Percentiles rank a stretch among this genome's conserved stretches.
Conservation (phyloP, 2,797 vertebrate species). For the Galaxias olidus region DNA sequence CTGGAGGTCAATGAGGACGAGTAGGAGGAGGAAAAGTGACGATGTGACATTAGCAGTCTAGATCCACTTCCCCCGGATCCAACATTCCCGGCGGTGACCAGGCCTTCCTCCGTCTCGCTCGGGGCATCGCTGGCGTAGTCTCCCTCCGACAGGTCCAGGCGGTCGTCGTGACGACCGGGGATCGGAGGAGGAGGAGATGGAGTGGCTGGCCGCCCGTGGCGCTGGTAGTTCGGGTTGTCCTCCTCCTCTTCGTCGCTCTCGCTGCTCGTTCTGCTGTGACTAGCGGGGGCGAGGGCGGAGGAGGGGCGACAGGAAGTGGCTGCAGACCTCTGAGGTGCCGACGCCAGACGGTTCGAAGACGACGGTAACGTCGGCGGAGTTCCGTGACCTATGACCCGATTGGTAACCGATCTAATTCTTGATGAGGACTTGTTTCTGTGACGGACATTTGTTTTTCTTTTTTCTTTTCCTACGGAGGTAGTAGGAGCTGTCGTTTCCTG, state of each 20-base stretch:
- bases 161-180: constrained; percentile 18
- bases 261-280: constrained; percentile 1
- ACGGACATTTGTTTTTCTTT: constrained; percentile 48
- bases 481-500: constrained; percentile 25
- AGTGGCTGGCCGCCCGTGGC: constrained; percentile 34
- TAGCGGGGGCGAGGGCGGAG: constrained; percentile 21
- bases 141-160: constrained; percentile 54
- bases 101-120: constrained; percentile 55
- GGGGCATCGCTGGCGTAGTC: constrained; percentile 65
- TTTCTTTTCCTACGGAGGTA: constrained; percentile 24
- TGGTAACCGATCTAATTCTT: constrained; percentile 10
- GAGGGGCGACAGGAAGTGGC: constrained; percentile 36
- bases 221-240: constrained; percentile 42
- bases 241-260: constrained; percentile 18
- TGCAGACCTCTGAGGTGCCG: constrained; percentile 18
- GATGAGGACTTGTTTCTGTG: constrained; percentile 9
- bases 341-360: constrained; percentile 11
- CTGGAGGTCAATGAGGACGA: constrained; percentile 39
- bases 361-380: constrained; percentile 5
- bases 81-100: background rate
- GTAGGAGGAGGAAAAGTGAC: background rate
- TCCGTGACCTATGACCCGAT: constrained; percentile 34
- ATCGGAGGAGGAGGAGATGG: constrained; percentile 16
- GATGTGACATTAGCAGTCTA: too few relatives aligned
- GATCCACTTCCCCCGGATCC: background rate